Evolutionary conservation across 2,797 vertebrate genomes (phyloP).

Genomic region (Phylloscopus collybita): DNA sequence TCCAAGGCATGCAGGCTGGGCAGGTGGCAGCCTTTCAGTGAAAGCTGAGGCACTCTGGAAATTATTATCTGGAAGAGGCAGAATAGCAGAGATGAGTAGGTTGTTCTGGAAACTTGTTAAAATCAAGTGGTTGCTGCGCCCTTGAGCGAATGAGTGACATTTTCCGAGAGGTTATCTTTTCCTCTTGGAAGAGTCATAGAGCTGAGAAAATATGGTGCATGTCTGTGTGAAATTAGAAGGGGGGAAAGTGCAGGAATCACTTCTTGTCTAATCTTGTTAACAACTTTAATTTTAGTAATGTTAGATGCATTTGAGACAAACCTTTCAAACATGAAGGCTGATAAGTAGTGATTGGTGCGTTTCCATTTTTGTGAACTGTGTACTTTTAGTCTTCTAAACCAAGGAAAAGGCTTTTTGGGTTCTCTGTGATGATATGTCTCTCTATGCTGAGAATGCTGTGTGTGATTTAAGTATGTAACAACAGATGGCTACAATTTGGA

Average conservation of each 20-base stretch:
- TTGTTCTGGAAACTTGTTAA: not conserved
- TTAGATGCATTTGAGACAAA: not conserved
- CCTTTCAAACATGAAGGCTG: not conserved
- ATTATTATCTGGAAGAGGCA: not conserved
- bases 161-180: not conserved
- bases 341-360: not conserved
- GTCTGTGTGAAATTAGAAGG: not conserved
- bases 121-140: not conserved
- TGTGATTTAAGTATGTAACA: not conserved
- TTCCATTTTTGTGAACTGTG: not conserved
- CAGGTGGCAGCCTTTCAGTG: fast-evolving
- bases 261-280: not conserved
- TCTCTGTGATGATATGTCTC: not conserved
- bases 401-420: not conserved
- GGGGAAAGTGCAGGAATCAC: not conserved
- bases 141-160: not conserved
- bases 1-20: not conserved
- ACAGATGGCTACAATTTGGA: not conserved
- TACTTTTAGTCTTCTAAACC: not conserved
- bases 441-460: not conserved
- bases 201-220: not conserved
- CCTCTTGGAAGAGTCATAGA: not conserved
- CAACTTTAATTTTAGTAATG: not conserved
- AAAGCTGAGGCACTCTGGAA: not conserved
- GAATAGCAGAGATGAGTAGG: not conserved